These are phyloP conservation scores for Puntigrus tetrazona DNA, from an alignment of 2,113 vertebrate species.

Conservation along the genomic window DNA sequence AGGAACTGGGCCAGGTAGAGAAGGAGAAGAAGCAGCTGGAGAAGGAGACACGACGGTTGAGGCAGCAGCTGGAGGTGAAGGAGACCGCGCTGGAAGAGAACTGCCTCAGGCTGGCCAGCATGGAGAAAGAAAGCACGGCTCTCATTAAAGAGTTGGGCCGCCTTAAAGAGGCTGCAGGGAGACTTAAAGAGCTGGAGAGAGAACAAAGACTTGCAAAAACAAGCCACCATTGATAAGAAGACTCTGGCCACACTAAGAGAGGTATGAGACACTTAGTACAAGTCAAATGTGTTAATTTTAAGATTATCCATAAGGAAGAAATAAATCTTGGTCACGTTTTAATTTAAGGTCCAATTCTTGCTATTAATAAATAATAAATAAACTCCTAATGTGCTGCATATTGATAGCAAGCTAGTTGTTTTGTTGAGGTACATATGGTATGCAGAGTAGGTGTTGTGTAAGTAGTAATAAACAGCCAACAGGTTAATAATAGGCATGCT, in stretches of 20 bases:
- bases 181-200: slow-evolving; percentile 88
- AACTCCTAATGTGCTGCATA: no score
- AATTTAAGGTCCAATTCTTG: no score
- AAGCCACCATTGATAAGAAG: slow-evolving; percentile 88
- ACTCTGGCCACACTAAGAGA: slow-evolving; percentile 87
- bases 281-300: not conserved
- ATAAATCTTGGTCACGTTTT: no score
- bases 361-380: no score
- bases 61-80: slow-evolving; percentile 88
- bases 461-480: no score
- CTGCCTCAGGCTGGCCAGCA: slow-evolving; percentile 64
- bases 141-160: slow-evolving; percentile 82
- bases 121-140: slow-evolving; percentile 80
- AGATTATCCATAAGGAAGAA: no score
- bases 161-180: slow-evolving; percentile 80
- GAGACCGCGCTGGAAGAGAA: slow-evolving; percentile 87
- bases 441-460: no score
- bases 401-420: no score
- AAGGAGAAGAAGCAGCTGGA: slow-evolving; percentile 90
- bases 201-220: slow-evolving; percentile 91
- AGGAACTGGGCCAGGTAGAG: slow-evolving; percentile 85
- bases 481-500: no score
- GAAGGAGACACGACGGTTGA: slow-evolving; percentile 85
- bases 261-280: not conserved
- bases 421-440: no score